Evolutionary conservation across 2,113 vertebrate species (phyloP), one percentile per base, ranked within the genome.

Genomic region (Epinephelus lanceolatus): DNA sequence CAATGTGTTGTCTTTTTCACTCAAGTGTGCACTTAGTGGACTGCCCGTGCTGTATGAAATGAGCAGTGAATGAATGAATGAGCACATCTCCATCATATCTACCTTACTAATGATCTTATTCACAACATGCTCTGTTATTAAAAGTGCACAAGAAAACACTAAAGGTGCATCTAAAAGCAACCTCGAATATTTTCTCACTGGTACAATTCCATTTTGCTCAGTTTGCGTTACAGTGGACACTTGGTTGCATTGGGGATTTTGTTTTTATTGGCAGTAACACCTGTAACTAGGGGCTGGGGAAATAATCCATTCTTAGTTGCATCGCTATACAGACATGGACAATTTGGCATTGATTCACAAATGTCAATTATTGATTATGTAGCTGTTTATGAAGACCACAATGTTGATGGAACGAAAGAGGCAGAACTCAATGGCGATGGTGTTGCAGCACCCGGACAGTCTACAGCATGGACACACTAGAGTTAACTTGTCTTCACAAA

Each of bases 191-290:
- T 5, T 61, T 77, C 25, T 37, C 4, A 52, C 33, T 11, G 6
- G 15, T 42, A 9, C 21, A 1, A 51, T 69, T 42, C 72, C 51
- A 53, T 25, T 76, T 40, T 10, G 63, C 66, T 6, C 6, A 49
- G 66, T 37, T 30, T 45, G 13, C 3, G 55, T 68, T 70, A 13
- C 53, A 37, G 27, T 13, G 10, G 13, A 69, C 63, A 59, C 47
- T 71, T 23, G 49, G 37, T 33, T 23, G 19, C n/a, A 73, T 53
- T 37, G 19, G 8, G 52, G 21, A 8, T 49, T n/a, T 60, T 5
- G 7, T 59, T 55, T 68, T 62, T 78, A 30, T 78, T 75, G 62
- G 69, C 61, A 33, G 5, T 53, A 56, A 70, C 14, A 71, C 6
- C 76, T 1, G 19, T 69, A 52, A 67, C 49, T 6, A 37, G 33